Conservation (phyloP, 1,140 invertebrate species). For the Macrobrachium rosenbergii region DNA sequence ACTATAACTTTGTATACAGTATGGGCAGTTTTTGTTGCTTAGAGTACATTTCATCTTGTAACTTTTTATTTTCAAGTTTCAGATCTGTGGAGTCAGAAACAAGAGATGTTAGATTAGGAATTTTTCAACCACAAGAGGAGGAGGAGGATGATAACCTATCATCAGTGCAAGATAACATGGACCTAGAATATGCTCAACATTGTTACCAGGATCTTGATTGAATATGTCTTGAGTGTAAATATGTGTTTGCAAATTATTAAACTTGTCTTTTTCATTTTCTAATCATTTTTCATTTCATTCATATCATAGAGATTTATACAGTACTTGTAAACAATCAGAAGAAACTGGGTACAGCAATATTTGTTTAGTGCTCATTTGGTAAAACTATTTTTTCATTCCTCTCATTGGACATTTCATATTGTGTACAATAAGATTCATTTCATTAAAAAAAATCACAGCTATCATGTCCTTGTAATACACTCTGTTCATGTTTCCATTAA, state of each 20-base stretch:
- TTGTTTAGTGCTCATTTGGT: no score
- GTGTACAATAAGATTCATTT: no score
- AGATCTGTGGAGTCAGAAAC: neutral
- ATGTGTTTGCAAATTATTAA: neutral
- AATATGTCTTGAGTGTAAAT: neutral
- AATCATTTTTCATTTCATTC: neutral
- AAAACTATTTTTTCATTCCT: no score
- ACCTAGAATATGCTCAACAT: constrained; percentile 25
- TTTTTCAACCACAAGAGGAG: constrained; percentile 45
- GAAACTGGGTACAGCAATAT: no score
- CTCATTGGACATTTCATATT: no score
- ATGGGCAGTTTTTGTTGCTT: no score
- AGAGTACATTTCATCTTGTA: no score
- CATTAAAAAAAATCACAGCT: no score
- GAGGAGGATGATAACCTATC: constrained; percentile 16
- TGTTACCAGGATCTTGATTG: constrained; percentile 53
- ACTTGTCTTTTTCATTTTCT: neutral
- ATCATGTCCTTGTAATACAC: no score
- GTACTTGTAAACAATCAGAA: no score
- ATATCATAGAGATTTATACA: neutral
- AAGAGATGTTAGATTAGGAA: constrained; percentile 46
- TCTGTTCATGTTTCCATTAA: no score
- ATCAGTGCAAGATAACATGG: constrained; percentile 2
- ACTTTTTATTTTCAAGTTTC: neutral
- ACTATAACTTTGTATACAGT: no score